Conservation (phyloP, 2,888 invertebrate species). For the Lasioglossum calceatum region DNA sequence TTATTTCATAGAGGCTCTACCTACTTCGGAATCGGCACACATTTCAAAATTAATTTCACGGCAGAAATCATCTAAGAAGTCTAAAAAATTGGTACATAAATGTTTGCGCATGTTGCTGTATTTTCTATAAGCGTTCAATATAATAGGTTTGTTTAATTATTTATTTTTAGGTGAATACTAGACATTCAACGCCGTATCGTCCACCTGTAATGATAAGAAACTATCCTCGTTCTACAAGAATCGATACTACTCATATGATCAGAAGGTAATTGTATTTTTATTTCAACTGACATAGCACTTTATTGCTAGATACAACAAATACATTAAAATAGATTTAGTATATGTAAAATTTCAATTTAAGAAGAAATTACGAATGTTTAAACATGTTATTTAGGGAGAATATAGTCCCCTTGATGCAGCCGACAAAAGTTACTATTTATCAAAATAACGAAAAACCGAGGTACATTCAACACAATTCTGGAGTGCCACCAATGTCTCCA, state of each 20-base stretch:
- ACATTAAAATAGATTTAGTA: not conserved
- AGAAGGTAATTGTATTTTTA: slow-evolving; percentile 30
- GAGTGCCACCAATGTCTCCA: slow-evolving; percentile 44
- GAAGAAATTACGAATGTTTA: not conserved
- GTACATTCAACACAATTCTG: slow-evolving; percentile 39
- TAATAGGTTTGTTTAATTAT: slow-evolving; percentile 1
- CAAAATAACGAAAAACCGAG: slow-evolving; percentile 42
- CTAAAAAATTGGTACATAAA: slow-evolving; percentile 48
- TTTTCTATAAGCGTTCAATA: not conserved
- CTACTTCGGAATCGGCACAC: slow-evolving; percentile 87
- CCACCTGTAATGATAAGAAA: slow-evolving; percentile 13
- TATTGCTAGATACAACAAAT: not conserved
- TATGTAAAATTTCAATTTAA: not conserved
- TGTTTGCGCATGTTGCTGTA: not conserved
- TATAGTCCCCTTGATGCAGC: not conserved
- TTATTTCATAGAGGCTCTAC: slow-evolving; percentile 86
- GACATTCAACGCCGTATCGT: slow-evolving; percentile 32
- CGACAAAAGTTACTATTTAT: slow-evolving; percentile 39
- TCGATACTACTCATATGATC: slow-evolving; percentile 12
- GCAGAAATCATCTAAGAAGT: slow-evolving; percentile 78
- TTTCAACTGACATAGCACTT: not conserved
- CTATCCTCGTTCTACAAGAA: not conserved
- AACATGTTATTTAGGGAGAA: slow-evolving; percentile 28
- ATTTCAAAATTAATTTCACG: slow-evolving; percentile 84
- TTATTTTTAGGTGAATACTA: slow-evolving; percentile 19